Evolutionary conservation across 2,888 invertebrate species (phyloP).

Genomic region (Taphrorychus bicolor): DNA sequence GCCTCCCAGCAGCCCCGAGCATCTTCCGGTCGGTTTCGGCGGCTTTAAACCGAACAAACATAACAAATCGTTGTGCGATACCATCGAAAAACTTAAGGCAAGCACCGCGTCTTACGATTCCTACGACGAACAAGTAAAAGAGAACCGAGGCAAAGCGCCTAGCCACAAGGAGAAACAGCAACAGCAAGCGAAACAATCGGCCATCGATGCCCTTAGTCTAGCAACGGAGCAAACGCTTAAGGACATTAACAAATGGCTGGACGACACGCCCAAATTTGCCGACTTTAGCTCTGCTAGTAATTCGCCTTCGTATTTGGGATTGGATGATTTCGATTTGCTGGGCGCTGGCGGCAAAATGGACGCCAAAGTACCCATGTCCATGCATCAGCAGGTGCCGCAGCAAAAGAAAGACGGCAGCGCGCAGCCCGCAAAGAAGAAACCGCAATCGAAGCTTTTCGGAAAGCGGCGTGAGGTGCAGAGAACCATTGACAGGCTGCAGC

Average conservation of each 20-base stretch:
- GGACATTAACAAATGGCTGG: constrained; percentile 89
- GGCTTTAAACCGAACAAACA: constrained; percentile 52
- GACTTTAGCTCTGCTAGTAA: constrained; percentile 81
- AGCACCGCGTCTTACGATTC: constrained; percentile 62
- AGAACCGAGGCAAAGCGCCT: constrained; percentile 47
- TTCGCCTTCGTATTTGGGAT: constrained; percentile 67
- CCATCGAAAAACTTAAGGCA: constrained; percentile 71
- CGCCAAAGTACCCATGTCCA: constrained; percentile 46
- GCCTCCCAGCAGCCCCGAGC: background rate
- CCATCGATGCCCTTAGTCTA: constrained; percentile 69
- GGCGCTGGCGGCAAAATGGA: constrained; percentile 17
- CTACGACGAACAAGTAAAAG: constrained; percentile 50
- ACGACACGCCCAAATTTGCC: constrained; percentile 80
- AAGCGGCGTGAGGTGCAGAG: constrained; percentile 74
- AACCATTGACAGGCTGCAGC: constrained; percentile 83
- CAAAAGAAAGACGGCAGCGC: constrained; percentile 42
- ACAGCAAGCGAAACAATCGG: constrained; percentile 55
- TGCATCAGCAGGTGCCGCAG: background rate
- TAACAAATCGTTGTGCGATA: constrained; percentile 58
- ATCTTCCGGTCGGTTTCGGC: constrained; percentile 12
- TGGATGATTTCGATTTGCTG: constrained; percentile 67
- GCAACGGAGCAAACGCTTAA: constrained; percentile 81
- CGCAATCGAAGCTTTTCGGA: constrained; percentile 55
- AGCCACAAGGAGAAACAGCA: constrained; percentile 7
- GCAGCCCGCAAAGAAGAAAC: constrained; percentile 61